Conservation (phyloP, 2,888 invertebrate species). For the Neelides folsomi region DNA sequence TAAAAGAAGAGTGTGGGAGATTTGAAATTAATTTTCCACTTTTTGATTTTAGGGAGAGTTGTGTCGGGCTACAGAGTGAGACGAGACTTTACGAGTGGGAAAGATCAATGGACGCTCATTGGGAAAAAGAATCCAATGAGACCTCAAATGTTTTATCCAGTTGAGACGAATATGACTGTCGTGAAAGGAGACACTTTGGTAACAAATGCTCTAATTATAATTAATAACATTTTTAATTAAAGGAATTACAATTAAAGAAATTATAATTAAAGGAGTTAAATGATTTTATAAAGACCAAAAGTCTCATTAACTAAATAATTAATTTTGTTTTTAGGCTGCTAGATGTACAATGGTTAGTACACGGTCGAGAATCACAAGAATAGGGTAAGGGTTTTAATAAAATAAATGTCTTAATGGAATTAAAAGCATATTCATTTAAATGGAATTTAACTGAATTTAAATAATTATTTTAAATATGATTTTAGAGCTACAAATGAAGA, state of each 20-base stretch:
- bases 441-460: slow-evolving; percentile 3
- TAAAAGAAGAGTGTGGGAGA: not conserved
- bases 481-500: slow-evolving; percentile 65
- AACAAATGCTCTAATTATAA: slow-evolving; percentile 26
- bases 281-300: too few species aligned
- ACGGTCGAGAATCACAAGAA: slow-evolving; percentile 48
- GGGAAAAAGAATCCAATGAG: slow-evolving; percentile 64
- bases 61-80: slow-evolving; percentile 70
- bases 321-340: slow-evolving; percentile 51
- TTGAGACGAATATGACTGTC: slow-evolving; percentile 48
- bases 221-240: too few species aligned
- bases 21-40: not conserved
- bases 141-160: slow-evolving; percentile 91
- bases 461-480: not conserved
- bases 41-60: slow-evolving; percentile 48
- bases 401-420: too few species aligned
- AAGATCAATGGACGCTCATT: slow-evolving; percentile 63
- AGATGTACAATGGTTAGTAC: slow-evolving; percentile 82
- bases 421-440: not conserved
- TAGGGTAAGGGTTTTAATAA: slow-evolving; percentile 50
- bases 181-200: slow-evolving; percentile 54
- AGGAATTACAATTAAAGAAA: too few species aligned
- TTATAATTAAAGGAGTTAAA: too few species aligned
- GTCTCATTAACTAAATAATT: too few species aligned
- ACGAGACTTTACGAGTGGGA: slow-evolving; percentile 40